These are phyloP conservation scores for Galaxea fascicularis DNA, from an alignment of 92 coral and sea anemone genomes.

Conservation along the genomic window DNA sequence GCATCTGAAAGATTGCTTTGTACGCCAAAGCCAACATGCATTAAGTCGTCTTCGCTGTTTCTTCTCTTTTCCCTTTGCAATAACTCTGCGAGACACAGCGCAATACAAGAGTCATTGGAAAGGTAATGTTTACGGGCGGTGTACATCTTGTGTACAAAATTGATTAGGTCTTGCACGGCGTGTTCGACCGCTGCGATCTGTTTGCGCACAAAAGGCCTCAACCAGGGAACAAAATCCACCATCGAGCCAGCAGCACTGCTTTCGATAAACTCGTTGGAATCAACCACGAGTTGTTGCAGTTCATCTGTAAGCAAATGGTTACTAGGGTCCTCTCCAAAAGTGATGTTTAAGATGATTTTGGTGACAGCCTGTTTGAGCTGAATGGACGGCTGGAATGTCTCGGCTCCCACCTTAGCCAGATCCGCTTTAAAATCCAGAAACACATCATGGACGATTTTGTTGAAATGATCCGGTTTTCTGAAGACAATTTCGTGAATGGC, in stretches of 20 bases:
- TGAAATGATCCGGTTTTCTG: slow-evolving; percentile 49
- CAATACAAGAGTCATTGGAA: slow-evolving; percentile 54
- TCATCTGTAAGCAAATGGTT: slow-evolving; percentile 48
- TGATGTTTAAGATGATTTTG: slow-evolving; percentile 54
- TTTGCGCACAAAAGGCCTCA: slow-evolving; percentile 58
- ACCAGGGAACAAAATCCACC: slow-evolving; percentile 79
- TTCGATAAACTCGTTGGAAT: slow-evolving; percentile 65
- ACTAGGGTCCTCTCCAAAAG: slow-evolving; percentile 63
- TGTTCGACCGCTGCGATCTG: slow-evolving; percentile 46
- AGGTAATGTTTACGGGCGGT: slow-evolving; percentile 27
- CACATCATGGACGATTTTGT: slow-evolving; percentile 43
- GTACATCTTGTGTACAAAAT: slow-evolving; percentile 68
- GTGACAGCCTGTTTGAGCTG: slow-evolving; percentile 43
- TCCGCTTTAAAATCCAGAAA: slow-evolving; percentile 40
- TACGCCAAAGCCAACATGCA: background rate
- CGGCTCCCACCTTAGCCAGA: slow-evolving; percentile 27
- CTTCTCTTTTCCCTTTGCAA: slow-evolving; percentile 23
- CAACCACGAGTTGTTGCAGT: slow-evolving; percentile 42
- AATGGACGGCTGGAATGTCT: slow-evolving; percentile 46
- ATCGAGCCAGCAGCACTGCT: slow-evolving; percentile 54
- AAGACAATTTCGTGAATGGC: slow-evolving; percentile 64
- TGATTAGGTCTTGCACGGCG: slow-evolving; percentile 50
- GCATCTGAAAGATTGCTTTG: background rate
- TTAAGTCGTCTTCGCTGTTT: slow-evolving; percentile 22
- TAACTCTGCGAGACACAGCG: slow-evolving; percentile 31